Conservation (phyloP, 1,140 invertebrate genomes). For the Phortica variegata region DNA sequence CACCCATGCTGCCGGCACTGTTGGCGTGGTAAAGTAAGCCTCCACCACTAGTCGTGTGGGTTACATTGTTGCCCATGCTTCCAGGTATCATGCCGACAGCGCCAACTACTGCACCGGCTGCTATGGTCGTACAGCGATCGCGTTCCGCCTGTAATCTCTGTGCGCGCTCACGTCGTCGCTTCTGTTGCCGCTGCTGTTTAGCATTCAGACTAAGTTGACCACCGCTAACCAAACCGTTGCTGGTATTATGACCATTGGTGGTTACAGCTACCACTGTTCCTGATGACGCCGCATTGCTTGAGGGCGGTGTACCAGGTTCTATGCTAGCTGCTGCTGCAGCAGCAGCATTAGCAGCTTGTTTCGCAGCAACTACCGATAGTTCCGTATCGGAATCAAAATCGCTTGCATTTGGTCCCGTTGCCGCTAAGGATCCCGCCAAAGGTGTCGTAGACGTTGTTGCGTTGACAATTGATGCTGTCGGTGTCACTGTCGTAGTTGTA, state of each 20-base stretch:
- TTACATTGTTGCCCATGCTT: conserved; percentile 6
- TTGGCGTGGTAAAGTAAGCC: conserved; percentile 44
- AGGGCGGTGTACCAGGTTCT: conserved; percentile 20
- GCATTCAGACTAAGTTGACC: conserved; percentile 41
- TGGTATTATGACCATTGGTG: conserved; percentile 29
- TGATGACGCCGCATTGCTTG: conserved; percentile 1
- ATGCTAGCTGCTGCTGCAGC: conserved; percentile 13
- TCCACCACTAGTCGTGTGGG: conserved; percentile 27
- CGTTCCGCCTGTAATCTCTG: conserved; percentile 82
- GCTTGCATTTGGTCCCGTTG: conserved; percentile 27
- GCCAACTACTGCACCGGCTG: conserved; percentile 24
- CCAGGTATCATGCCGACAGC: neutral
- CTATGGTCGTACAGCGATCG: conserved; percentile 42
- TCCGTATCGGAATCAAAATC: conserved; percentile 53
- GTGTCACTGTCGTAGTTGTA: neutral
- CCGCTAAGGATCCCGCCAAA: neutral
- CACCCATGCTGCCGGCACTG: conserved; percentile 52
- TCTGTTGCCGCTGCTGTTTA: conserved; percentile 77
- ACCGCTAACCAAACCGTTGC: conserved; percentile 22
- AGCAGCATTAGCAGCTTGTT: conserved; percentile 22
- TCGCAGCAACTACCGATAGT: conserved; percentile 43
- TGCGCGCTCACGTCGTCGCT: conserved; percentile 79
- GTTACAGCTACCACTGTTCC: conserved; percentile 5
- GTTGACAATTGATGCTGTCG: neutral
- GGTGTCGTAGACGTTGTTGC: conserved; percentile 5